phyloP scores from a whole-genome alignment of 2,113 vertebrate species.

The Mastomys natalensis region DNA sequence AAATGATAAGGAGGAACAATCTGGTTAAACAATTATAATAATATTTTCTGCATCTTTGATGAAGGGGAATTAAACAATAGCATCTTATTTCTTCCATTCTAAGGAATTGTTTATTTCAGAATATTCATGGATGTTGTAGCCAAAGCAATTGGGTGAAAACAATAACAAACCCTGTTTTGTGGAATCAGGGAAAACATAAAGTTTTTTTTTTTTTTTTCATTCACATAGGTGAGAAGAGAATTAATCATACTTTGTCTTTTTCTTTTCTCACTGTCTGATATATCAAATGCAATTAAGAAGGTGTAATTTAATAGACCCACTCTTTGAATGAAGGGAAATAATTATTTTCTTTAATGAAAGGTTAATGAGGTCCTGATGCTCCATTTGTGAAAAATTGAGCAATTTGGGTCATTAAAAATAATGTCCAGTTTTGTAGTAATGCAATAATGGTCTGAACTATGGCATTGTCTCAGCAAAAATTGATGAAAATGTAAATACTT shows the following conservation, averaged over 20 bases:
- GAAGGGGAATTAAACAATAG: not conserved
- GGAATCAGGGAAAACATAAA: slow-evolving; percentile 26
- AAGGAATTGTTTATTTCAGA: slow-evolving; percentile 26
- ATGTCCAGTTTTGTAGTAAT: slow-evolving; percentile 6
- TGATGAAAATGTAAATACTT: slow-evolving; percentile 43
- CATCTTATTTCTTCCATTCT: not conserved
- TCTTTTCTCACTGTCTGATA: not conserved
- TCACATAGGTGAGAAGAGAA: not conserved
- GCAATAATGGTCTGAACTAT: not conserved
- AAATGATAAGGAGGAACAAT: accelerated
- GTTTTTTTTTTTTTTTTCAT: not conserved
- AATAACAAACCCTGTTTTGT: not conserved
- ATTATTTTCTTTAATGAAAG: slow-evolving; percentile 37
- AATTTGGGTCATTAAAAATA: slow-evolving; percentile 23
- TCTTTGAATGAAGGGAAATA: not conserved
- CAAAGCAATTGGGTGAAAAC: not conserved
- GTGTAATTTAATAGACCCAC: slow-evolving; percentile 16
- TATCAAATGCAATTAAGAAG: slow-evolving; percentile 57
- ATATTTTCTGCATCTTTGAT: not conserved
- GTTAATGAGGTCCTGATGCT: slow-evolving; percentile 17
- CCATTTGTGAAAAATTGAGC: slow-evolving; percentile 40
- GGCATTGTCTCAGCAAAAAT: no score
- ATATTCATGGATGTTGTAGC: not conserved
- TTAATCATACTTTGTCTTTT: slow-evolving; percentile 52
- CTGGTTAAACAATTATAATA: not conserved